These are phyloP conservation scores for Otus sunia DNA, from an alignment of 2,113 vertebrate genomes.

Conservation along the genomic window DNA sequence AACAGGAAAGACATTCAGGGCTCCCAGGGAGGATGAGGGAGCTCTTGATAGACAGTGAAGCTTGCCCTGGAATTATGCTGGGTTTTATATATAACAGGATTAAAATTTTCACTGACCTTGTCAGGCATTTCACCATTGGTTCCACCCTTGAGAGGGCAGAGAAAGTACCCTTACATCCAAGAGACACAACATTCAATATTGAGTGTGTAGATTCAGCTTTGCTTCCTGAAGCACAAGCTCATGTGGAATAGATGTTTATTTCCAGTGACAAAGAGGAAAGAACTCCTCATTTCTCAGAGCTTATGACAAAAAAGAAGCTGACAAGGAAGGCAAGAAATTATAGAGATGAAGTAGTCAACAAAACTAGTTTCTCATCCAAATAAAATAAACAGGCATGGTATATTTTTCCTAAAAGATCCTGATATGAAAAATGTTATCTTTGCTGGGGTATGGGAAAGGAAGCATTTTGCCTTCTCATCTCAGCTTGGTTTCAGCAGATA, in stretches of 20 bases:
- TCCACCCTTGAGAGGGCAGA: neutral
- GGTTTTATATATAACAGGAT: neutral
- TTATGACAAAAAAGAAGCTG: neutral
- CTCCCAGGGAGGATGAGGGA: neutral
- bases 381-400: neutral
- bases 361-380: neutral
- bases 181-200: neutral
- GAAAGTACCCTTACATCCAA: neutral
- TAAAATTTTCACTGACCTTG: neutral
- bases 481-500: neutral
- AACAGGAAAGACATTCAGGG: neutral
- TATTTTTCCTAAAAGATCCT: neutral
- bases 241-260: neutral
- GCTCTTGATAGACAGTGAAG: neutral
- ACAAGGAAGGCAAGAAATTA: neutral
- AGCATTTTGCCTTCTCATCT: neutral
- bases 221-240: neutral
- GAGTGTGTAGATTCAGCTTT: neutral
- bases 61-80: neutral
- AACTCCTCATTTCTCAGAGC: neutral
- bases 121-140: neutral
- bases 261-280: neutral
- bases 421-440: slow-evolving; percentile 3
- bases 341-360: neutral
- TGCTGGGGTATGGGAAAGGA: neutral